These are phyloP conservation scores for Acleris cristana DNA, from an alignment of 2,888 invertebrate species.

Conservation along the genomic window DNA sequence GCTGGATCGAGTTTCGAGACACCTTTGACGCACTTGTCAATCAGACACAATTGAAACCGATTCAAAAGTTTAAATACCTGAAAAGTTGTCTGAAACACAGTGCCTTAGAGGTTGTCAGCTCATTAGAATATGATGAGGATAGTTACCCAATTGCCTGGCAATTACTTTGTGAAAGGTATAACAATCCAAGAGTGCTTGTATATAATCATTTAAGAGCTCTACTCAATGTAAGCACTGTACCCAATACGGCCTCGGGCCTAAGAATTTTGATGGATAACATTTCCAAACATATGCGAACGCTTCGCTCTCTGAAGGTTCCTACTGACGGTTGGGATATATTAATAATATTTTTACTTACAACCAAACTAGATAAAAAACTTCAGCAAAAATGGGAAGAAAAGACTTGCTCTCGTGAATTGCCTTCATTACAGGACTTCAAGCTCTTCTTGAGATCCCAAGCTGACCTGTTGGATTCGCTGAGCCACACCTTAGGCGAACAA, in stretches of 20 bases:
- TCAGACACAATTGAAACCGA: constrained; percentile 13
- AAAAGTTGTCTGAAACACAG: not conserved
- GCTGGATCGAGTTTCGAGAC: constrained; percentile 1
- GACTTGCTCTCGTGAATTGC: constrained; percentile 20
- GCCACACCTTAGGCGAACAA: no score
- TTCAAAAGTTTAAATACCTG: constrained; percentile 15
- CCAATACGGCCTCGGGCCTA: not conserved
- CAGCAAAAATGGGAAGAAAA: constrained; percentile 24
- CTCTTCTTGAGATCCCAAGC: constrained; percentile 32
- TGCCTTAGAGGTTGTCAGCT: constrained; percentile 22
- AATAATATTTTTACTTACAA: constrained; percentile 21
- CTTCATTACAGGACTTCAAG: constrained; percentile 39
- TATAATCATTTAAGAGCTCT: constrained; percentile 33
- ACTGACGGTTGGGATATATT: constrained; percentile 26
- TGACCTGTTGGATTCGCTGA: constrained; percentile 38
- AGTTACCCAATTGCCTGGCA: constrained; percentile 36
- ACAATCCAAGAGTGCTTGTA: constrained; percentile 33
- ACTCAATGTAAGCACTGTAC: not conserved
- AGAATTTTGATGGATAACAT: constrained; percentile 21
- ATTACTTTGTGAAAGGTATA: constrained; percentile 35
- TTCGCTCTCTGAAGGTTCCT: not conserved
- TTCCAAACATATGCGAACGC: constrained; percentile 17
- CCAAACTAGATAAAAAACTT: constrained; percentile 21
- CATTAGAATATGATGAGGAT: constrained; percentile 33
- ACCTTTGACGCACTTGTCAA: constrained; percentile 15